Conservation (phyloP, 2,888 invertebrate species). For the Habroteleia sp. region DNA sequence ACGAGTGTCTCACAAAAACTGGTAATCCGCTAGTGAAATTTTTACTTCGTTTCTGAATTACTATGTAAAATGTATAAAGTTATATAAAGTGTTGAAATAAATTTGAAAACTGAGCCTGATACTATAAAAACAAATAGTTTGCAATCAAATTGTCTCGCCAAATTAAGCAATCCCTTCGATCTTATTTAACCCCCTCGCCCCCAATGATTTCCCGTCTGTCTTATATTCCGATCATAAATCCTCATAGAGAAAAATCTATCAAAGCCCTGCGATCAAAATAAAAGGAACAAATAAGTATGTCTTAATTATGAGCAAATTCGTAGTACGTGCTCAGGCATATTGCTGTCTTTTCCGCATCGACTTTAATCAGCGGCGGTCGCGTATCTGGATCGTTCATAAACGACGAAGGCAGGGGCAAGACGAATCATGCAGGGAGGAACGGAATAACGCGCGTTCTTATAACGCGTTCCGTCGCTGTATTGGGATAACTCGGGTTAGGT, state of each 20-base stretch:
- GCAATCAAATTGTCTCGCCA: too few species aligned
- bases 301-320: constrained; percentile 54
- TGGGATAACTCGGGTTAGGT: constrained; percentile 64
- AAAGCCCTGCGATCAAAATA: constrained; percentile 10
- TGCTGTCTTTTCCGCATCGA: constrained; percentile 39
- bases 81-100: too few species aligned
- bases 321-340: constrained; percentile 58
- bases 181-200: not conserved
- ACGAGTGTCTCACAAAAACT: too few species aligned
- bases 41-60: too few species aligned
- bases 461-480: constrained; percentile 54
- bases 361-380: constrained; percentile 40
- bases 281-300: constrained; percentile 51
- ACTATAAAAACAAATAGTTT: too few species aligned
- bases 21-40: too few species aligned
- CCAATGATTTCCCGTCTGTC: constrained; percentile 15
- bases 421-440: constrained; percentile 23
- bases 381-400: constrained; percentile 38
- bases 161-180: constrained; percentile 24
- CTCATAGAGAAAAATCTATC: constrained; percentile 42
- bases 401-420: not conserved
- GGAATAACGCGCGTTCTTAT: constrained; percentile 64
- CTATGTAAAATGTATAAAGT: too few species aligned
- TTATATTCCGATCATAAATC: constrained; percentile 41
- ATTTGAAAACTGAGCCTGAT: too few species aligned